Base-by-base conservation (phyloP, 1,140 invertebrate species). In the Geopemphigus sp. region DNA sequence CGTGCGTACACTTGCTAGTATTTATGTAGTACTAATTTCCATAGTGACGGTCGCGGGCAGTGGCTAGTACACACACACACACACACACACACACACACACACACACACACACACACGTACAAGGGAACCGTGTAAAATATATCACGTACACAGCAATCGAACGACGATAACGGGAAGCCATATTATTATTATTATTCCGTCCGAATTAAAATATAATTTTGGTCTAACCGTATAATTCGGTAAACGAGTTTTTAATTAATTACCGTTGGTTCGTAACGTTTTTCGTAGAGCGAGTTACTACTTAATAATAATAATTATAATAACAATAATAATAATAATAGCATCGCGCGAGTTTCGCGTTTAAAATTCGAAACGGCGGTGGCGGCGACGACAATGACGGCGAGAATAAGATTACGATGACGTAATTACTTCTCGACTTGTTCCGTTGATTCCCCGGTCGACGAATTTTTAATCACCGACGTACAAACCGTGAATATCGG, bases 181-280 rank as follows among this genome's bases (percentile, higher is more conserved):
- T 74, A 74, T 45, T n/a, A 59, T 73, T 22, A 74, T 61, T 19
- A 54, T 53, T 72, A 19, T 68, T 12, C 17, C 68, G 32, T 63
- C 24, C 1, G 39, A 26, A 63, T 78, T 78, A 47, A 63, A 78
- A 61, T 50, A 26, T 6, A 26, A 63, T 78, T 78, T 78, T 26
- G 24, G 32, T 39, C 22, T 11, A 22, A 32, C 12, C 57, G 11
- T 61, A 22, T 76, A 45, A 76, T 76, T 76, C 56, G 56, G 32
- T 76, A 78, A 63, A 78, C 74, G 74, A 61, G 74, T 78, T 78
- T 78, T 78, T 78, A 78, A 78, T 63, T 78, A 78, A 78, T 78
- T n/a, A 22, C 57, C 56, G 56, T 57, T n/a, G 32, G 19, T 32
- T 68, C 19, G 72, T 57, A n/a, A 54, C 54, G 29, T 74, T 45